Evolutionary conservation across 2,113 vertebrate genomes (phyloP).

Genomic region (Stigmatopora nigra): DNA sequence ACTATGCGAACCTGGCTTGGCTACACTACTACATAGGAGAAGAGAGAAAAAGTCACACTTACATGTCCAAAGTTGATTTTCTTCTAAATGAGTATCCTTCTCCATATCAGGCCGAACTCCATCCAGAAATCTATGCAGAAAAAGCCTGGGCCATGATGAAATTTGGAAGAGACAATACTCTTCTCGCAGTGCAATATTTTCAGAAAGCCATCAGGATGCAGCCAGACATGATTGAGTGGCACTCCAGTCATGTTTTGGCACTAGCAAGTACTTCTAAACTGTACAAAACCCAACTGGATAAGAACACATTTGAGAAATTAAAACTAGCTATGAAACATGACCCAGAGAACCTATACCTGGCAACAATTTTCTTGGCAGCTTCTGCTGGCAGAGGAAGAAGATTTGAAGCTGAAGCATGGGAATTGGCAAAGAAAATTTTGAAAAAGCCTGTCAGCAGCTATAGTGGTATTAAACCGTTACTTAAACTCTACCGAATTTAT

Average conservation of each 20-base stretch:
- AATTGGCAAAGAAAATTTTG: slow-evolving; percentile 21
- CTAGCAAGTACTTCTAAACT: not conserved
- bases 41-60: slow-evolving; percentile 14
- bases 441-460: slow-evolving; percentile 29
- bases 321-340: slow-evolving; percentile 27
- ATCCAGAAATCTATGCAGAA: slow-evolving; percentile 53
- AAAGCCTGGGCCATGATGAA: slow-evolving; percentile 62
- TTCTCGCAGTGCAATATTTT: slow-evolving; percentile 36
- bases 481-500: slow-evolving; percentile 7
- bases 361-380: not conserved
- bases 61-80: slow-evolving; percentile 28
- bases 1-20: slow-evolving; percentile 57
- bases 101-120: slow-evolving; percentile 30
- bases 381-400: not conserved
- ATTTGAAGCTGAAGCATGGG: slow-evolving; percentile 6
- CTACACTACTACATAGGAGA: slow-evolving; percentile 33
- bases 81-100: slow-evolving; percentile 28
- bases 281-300: not conserved
- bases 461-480: slow-evolving; percentile 27
- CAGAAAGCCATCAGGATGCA: slow-evolving; percentile 52
- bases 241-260: slow-evolving; percentile 13
- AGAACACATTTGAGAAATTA: slow-evolving; percentile 16
- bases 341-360: slow-evolving; percentile 37
- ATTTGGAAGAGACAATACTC: slow-evolving; percentile 4
- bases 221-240: slow-evolving; percentile 48